phyloP scores from a whole-genome alignment of 2,797 vertebrate genomes.

The Helostoma temminkii region DNA sequence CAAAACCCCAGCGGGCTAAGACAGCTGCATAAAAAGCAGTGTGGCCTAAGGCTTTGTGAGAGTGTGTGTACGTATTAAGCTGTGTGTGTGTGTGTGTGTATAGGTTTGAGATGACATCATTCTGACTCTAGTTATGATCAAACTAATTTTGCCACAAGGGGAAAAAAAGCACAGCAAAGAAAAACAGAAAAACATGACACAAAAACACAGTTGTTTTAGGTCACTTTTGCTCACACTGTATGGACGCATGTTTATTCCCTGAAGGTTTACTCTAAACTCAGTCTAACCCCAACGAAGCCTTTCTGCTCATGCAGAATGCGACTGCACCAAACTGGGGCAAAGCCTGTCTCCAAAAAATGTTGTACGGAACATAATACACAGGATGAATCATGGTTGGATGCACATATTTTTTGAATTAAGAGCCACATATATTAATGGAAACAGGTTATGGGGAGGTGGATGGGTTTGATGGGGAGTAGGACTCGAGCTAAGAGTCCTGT shows the following conservation, averaged over 20 bases:
- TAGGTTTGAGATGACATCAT: constrained; percentile 60
- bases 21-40: constrained; percentile 71
- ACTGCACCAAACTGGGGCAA: constrained; percentile 11
- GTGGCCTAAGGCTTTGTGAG: constrained; percentile 60
- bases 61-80: constrained; percentile 19
- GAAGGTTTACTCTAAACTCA: constrained; percentile 44
- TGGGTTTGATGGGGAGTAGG: too few species aligned
- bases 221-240: constrained; percentile 20
- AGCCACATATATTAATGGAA: too few species aligned
- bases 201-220: constrained; percentile 38
- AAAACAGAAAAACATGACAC: too few species aligned
- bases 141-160: constrained; percentile 44
- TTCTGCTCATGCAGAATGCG: constrained; percentile 2
- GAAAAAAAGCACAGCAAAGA: constrained; percentile 21
- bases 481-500: too few species aligned
- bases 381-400: too few species aligned
- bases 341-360: too few species aligned
- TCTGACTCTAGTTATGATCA: constrained; percentile 53
- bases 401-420: too few species aligned
- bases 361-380: too few species aligned
- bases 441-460: too few species aligned
- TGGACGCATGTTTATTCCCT: constrained; percentile 12
- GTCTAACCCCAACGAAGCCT: constrained; percentile 22
- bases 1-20: constrained; percentile 42
- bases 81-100: constrained; percentile 33